phyloP scores from a whole-genome alignment of 2,888 invertebrate genomes.

The Dolichomitus sp. region DNA sequence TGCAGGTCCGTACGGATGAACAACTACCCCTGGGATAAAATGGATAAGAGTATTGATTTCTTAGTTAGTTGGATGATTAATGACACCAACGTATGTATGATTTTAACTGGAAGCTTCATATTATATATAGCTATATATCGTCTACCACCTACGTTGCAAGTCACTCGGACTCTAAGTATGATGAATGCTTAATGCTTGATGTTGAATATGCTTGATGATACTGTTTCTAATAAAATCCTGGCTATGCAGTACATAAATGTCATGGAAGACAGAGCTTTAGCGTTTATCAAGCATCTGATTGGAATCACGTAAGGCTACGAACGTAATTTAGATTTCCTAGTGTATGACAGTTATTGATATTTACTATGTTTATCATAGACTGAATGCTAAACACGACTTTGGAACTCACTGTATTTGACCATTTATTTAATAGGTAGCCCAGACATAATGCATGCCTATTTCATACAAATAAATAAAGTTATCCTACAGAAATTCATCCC shows the following conservation, averaged over 20 bases:
- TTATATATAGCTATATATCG: slow-evolving; percentile 20
- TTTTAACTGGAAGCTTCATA: slow-evolving; percentile 1
- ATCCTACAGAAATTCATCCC: too few relatives aligned
- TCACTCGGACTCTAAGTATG: slow-evolving; percentile 55
- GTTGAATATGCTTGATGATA: slow-evolving; percentile 8
- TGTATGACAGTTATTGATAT: not conserved
- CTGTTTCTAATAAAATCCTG: slow-evolving; percentile 14
- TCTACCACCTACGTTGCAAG: slow-evolving; percentile 49
- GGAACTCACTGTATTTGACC: too few relatives aligned
- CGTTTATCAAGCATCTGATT: not conserved
- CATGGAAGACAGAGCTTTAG: not conserved
- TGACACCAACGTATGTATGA: slow-evolving; percentile 34
- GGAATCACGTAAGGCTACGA: not conserved
- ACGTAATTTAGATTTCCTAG: not conserved
- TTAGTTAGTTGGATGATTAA: slow-evolving; percentile 65
- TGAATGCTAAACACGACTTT: too few relatives aligned
- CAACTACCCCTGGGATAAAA: slow-evolving; percentile 8
- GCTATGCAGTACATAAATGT: not conserved
- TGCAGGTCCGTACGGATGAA: not conserved
- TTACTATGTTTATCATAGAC: too few relatives aligned
- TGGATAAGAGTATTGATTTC: slow-evolving; percentile 58
- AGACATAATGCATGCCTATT: too few relatives aligned
- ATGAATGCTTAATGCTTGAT: slow-evolving; percentile 45
- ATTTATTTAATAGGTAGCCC: too few relatives aligned
- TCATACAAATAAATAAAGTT: too few relatives aligned